These are phyloP conservation scores for Pachycephala philippinensis DNA, from an alignment of 2,113 vertebrate genomes.

Conservation along the genomic window DNA sequence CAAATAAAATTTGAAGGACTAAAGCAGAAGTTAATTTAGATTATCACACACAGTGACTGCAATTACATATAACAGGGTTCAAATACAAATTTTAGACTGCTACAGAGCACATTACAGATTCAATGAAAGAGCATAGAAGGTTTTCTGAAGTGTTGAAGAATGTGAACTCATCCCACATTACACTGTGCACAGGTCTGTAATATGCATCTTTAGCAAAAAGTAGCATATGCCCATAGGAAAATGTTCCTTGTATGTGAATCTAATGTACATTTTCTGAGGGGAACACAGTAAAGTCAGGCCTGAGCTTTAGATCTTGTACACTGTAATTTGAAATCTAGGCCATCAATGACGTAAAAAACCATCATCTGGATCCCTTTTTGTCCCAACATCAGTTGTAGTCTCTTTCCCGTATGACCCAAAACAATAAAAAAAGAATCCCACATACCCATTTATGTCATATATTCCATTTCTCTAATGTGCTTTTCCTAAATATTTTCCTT, in stretches of 20 bases:
- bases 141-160: neutral
- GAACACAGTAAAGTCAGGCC: neutral
- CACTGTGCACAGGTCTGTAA: neutral
- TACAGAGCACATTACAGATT: neutral
- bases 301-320: neutral
- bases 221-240: neutral
- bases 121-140: neutral
- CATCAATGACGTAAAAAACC: neutral
- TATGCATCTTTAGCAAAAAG: neutral
- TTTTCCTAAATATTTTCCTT: neutral
- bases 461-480: neutral
- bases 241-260: fast-evolving
- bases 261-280: neutral
- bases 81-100: neutral
- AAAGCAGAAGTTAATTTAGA: neutral
- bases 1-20: neutral
- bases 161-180: neutral
- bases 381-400: neutral
- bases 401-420: neutral
- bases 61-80: neutral
- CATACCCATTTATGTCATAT: neutral
- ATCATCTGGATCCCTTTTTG: fast-evolving
- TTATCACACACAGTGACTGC: neutral
- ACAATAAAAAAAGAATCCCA: neutral
- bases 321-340: neutral